Base-by-base conservation (phyloP, 1,140 invertebrate genomes). In the Drosophila gunungcola region DNA sequence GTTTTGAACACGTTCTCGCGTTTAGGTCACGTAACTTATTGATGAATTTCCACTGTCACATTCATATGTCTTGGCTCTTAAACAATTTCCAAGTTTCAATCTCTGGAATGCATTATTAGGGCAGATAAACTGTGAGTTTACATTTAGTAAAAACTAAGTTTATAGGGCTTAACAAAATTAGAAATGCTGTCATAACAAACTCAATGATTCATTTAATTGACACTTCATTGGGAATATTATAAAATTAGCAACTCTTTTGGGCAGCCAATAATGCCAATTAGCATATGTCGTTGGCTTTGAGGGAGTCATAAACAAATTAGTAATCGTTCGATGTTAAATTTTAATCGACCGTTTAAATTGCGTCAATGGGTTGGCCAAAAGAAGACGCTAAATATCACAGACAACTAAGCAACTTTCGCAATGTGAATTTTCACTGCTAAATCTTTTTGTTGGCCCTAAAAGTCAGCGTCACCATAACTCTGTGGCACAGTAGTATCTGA, bases 301-400 rank as follows among this genome's bases (percentile, higher is more conserved):
- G 46, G 29, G 4, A 54, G 49, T 60, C 45, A 48, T 56, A 61
- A 77, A 70, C 49, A 70, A 70, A 57, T 70, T 72, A 65, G 64
- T 70, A 72, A 57, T 34, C 52, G 68, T 10, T 60, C 29, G 36
- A 27, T 51, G 74, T 10, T 60, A 77, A 77, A 55, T 34, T 51
- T 55, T 77, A 77, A 77, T 68, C 74, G 73, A 34, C 42, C 73
- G 25, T 68, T 16, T 38, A 57, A 55, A 51, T 67, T 77, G 32
- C 63, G 51, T 76, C 74, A 76, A 34, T 76, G 42, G 39, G 27
- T 10, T 60, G 39, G 25, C 13, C 2, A 10, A n/a, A 55, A 51
- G 51, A 27, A 74, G 57, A 25, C 29, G 58, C 45, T 45, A 74
- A 74, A 43, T 39, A 29, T 7, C 1, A 32, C 13, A 45, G 39